Evolutionary conservation across 2,113 vertebrate species (phyloP).

Genomic region (Alligator mississippiensis): DNA sequence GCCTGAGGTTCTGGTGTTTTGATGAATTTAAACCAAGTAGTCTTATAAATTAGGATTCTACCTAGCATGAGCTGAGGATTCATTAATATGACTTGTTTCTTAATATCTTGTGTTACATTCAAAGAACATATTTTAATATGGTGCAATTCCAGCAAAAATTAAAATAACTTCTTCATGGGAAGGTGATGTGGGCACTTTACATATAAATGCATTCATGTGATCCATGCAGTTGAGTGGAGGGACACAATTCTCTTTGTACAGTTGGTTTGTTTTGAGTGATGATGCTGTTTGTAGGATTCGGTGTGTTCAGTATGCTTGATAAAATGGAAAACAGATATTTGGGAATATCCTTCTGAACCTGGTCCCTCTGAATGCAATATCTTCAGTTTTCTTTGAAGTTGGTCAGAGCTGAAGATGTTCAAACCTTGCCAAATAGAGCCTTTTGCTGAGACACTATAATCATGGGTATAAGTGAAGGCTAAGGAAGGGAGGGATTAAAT

Average conservation of each 20-base stretch:
- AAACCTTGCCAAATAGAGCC: not conserved
- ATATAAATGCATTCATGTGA: not conserved
- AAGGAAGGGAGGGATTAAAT: not conserved
- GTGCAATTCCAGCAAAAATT: not conserved
- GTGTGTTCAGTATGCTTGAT: rapidly evolving
- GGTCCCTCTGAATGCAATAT: not conserved
- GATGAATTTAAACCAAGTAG: not conserved
- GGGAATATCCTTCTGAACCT: not conserved
- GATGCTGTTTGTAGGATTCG: rapidly evolving
- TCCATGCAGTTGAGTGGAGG: not conserved
- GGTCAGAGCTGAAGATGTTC: not conserved
- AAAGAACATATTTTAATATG: not conserved
- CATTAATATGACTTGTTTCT: not conserved
- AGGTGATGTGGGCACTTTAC: not conserved
- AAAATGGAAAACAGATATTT: not conserved
- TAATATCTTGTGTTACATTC: not conserved
- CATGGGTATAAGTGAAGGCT: no score
- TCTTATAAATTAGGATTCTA: not conserved
- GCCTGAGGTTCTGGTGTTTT: conserved; percentile 29
- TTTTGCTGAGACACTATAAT: not conserved
- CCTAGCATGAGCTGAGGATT: not conserved
- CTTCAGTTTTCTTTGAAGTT: not conserved
- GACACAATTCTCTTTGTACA: not conserved
- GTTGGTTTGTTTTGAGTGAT: not conserved
- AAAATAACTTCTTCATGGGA: not conserved